Percentiles rank a stretch among this genome's conserved stretches.
These are phyloP conservation scores for Labeo rohita DNA, from an alignment of 2,113 vertebrate genomes.

Conservation along the genomic window DNA sequence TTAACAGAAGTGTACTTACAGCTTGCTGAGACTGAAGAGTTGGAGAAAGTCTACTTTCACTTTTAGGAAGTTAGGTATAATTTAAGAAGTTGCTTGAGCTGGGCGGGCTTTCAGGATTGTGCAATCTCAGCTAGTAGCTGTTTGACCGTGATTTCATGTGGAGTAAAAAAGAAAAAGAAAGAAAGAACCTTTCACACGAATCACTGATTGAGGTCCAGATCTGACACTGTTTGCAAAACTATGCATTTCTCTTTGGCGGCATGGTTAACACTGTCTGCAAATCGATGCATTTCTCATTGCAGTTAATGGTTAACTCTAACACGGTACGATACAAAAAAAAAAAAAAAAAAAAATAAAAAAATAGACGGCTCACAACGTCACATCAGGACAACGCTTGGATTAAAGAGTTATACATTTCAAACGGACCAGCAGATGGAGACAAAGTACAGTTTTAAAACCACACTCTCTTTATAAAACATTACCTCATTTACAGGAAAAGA, in stretches of 20 bases:
- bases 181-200: not conserved
- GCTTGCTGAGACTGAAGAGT: conserved; percentile 30
- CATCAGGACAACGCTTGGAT: not conserved
- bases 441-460: conserved; percentile 8
- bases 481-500: not conserved
- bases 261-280: not conserved
- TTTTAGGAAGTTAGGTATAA: conserved; percentile 31
- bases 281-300: not conserved
- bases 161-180: not conserved
- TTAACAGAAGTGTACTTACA: conserved; percentile 44
- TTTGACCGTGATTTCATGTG: not conserved
- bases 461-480: not conserved
- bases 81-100: not conserved
- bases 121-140: not conserved
- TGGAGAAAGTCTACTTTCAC: conserved; percentile 51
- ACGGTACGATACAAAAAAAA: not conserved
- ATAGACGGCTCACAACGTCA: not conserved
- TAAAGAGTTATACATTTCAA: not conserved
- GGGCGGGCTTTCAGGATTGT: conserved; percentile 31
- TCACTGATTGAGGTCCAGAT: too few species aligned
- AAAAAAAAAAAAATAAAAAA: too few species aligned
- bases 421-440: conserved; percentile 9
- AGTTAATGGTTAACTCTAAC: not conserved
- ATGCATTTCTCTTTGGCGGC: too few species aligned
- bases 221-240: too few species aligned